Conservation (phyloP, 2,113 vertebrate genomes). For the Ctenodactylus gundi region DNA sequence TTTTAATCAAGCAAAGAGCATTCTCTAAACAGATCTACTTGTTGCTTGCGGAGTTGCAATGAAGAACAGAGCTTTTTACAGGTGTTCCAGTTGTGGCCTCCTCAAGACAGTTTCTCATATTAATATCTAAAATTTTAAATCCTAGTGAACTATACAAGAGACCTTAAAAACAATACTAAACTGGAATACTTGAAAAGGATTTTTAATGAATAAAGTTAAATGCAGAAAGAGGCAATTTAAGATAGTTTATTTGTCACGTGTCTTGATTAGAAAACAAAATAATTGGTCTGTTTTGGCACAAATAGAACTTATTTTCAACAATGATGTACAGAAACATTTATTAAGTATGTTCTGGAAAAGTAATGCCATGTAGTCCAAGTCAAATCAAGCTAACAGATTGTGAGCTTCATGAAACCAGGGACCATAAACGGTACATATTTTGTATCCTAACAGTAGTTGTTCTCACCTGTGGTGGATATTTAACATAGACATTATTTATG, state of each 20-base stretch:
- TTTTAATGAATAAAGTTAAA: conserved; percentile 40
- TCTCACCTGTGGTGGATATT: background rate
- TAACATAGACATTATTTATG: background rate
- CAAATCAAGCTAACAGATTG: background rate
- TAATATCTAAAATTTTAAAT: background rate
- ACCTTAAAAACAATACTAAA: background rate
- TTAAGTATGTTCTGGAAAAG: background rate
- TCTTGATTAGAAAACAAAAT: background rate
- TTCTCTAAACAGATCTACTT: background rate
- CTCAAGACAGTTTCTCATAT: background rate
- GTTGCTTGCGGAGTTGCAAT: background rate
- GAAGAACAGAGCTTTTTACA: conserved; percentile 9
- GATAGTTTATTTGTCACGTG: background rate
- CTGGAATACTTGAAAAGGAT: background rate
- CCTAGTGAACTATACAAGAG: background rate
- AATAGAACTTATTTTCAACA: background rate
- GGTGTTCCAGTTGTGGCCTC: background rate
- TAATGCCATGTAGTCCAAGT: background rate
- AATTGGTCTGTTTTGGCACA: background rate
- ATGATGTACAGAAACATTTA: background rate
- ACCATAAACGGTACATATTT: background rate
- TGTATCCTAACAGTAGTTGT: background rate
- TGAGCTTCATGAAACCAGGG: background rate
- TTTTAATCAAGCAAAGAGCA: background rate
- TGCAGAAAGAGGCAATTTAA: background rate